Base-by-base conservation (phyloP, 2,888 invertebrate species). In the Gonocerus acuteangulatus region DNA sequence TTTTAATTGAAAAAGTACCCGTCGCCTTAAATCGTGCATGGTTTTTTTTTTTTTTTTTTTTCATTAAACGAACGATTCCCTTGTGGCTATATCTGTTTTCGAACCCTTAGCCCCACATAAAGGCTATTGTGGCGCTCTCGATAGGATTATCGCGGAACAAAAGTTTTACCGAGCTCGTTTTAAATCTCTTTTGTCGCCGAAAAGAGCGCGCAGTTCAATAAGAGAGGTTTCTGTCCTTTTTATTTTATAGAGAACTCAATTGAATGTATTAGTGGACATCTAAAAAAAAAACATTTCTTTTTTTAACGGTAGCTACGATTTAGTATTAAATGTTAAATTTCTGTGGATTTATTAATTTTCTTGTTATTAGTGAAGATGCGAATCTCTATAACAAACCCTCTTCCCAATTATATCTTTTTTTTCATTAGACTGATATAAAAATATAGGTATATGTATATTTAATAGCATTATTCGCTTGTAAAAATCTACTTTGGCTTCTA, bases 141-240 rank as follows among this genome's bases (percentile, higher is more conserved):
- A 54, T 54, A 36, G 54, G 54, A 54, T 54, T 54, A 54, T 54
- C 54, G 22, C 7, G 42, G 42, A 39, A 54, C 54, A 54, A 54
- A 54, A 54, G 54, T 54, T 42, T 54, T 42, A 9, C 39, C 22
- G 22, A 42, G 34, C 39, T 54, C 54, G 54, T 54, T 54, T 54
- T 54, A 54, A 54, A 34, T 54, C 54, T 42, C 54, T 54, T 54
- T 54, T 54, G 54, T 54, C 54, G 34, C 42, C 39, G 42, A 54
- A 54, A 39, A 54, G 54, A 54, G 54, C 22, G 21, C 22, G n/a
- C 21, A 34, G 32, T 34, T 51, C 39, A 39, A 54, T 54, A 42
- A 22, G 15, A 22, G 54, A 15, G 27, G 4, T 27, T 27, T 27
- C 9, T 27, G 4, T 27, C 9, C 9, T 27, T 27, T 15, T 39